A percentile compares a stretch with the other conserved stretches of the same genome.
phyloP scores from a whole-genome alignment of 2,113 vertebrate genomes.

The Cyanistes caeruleus region DNA sequence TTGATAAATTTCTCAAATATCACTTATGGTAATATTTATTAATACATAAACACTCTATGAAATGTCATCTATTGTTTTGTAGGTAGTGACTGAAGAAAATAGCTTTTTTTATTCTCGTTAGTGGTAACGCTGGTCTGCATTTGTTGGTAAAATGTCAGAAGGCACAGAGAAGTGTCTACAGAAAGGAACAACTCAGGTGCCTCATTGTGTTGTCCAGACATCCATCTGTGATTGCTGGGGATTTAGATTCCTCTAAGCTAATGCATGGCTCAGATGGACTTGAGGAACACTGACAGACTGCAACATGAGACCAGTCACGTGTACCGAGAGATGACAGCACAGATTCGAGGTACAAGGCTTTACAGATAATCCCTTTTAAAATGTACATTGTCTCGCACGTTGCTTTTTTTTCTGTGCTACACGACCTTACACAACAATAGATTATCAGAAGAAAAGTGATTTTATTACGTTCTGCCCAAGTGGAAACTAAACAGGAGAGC shows the following conservation, averaged over 20 bases:
- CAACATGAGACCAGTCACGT: not conserved
- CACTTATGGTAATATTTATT: not conserved
- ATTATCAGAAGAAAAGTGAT: not conserved
- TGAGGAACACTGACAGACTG: not conserved
- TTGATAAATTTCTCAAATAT: not conserved
- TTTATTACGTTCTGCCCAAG: not conserved
- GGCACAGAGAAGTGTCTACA: not conserved
- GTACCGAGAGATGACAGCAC: not conserved
- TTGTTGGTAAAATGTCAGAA: not conserved
- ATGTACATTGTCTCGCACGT: not conserved
- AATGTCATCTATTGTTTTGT: not conserved
- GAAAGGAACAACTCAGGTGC: not conserved
- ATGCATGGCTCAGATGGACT: not conserved
- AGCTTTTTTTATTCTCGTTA: not conserved
- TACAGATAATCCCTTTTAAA: not conserved
- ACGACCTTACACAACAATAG: not conserved
- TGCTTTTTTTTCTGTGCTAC: not conserved
- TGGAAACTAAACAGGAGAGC: not conserved
- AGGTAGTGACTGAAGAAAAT: not conserved
- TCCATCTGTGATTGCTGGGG: not conserved
- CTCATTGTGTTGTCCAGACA: not conserved
- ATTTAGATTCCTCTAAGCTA: not conserved
- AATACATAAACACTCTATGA: not conserved
- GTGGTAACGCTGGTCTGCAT: rapidly evolving
- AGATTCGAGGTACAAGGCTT: not conserved